Percentiles rank a stretch among this genome's conserved stretches.
phyloP scores from a whole-genome alignment of 2,113 vertebrate genomes.

The Pantherophis guttatus region DNA sequence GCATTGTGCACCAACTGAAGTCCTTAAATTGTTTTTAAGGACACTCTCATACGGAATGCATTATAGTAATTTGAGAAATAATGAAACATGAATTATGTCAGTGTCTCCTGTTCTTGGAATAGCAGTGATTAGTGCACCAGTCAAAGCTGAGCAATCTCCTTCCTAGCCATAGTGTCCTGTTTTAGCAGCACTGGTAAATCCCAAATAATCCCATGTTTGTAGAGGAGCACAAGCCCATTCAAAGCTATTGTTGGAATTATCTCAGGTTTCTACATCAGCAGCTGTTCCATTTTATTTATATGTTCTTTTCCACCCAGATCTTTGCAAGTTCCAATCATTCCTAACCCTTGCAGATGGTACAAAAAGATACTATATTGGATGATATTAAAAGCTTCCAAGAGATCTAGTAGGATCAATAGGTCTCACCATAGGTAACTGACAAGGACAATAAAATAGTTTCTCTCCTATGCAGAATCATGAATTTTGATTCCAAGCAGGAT shows the following conservation, averaged over 20 bases:
- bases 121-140: not conserved
- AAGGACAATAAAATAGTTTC: not conserved
- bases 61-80: not conserved
- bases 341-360: not conserved
- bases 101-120: not conserved
- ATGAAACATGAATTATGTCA: not conserved
- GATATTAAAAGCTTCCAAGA: not conserved
- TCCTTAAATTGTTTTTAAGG: not conserved
- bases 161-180: not conserved
- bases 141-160: not conserved
- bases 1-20: not conserved
- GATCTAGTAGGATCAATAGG: not conserved
- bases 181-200: not conserved
- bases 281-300: not conserved
- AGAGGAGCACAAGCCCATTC: not conserved
- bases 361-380: not conserved
- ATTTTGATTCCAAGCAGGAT: not conserved
- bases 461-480: not conserved
- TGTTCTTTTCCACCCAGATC: not conserved
- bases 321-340: not conserved
- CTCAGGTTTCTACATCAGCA: not conserved
- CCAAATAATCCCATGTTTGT: not conserved
- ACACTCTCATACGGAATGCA: not conserved
- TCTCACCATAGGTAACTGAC: not conserved
- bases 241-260: not conserved